These are phyloP conservation scores for Villa cingulata DNA, from an alignment of 2,888 invertebrate species.

Conservation along the genomic window DNA sequence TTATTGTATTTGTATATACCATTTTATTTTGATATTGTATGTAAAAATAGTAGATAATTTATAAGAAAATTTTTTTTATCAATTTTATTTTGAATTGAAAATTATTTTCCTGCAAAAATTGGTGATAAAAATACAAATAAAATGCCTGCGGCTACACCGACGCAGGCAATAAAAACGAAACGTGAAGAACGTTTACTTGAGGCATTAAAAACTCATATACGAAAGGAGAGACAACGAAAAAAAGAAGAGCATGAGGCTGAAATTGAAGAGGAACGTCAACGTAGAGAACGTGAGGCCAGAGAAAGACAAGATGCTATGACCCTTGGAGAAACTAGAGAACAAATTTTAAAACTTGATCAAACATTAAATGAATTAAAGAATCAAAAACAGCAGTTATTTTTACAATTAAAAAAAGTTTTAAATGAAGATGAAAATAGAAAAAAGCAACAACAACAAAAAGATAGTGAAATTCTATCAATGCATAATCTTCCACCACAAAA, in stretches of 20 bases:
- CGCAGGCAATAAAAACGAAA: slow-evolving; percentile 28
- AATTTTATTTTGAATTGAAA: too few species aligned
- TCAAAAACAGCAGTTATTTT: slow-evolving; percentile 84
- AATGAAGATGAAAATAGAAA: slow-evolving; percentile 85
- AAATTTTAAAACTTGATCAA: slow-evolving; percentile 71
- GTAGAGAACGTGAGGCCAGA: slow-evolving; percentile 76
- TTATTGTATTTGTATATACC: too few species aligned
- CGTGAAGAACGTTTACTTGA: slow-evolving; percentile 67
- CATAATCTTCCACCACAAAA: slow-evolving; percentile 40
- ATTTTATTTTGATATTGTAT: too few species aligned
- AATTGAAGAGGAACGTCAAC: slow-evolving; percentile 73
- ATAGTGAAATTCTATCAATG: slow-evolving; percentile 47
- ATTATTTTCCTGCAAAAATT: slow-evolving; percentile 30
- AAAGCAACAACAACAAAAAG: slow-evolving; percentile 41
- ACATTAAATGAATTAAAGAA: slow-evolving; percentile 69
- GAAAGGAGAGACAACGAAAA: slow-evolving; percentile 72
- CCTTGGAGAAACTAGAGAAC: slow-evolving; percentile 68
- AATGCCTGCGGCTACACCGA: slow-evolving; percentile 34
- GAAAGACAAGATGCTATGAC: slow-evolving; percentile 76
- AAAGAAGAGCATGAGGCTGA: slow-evolving; percentile 86
- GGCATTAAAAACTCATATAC: slow-evolving; percentile 73
- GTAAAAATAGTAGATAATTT: too few species aligned
- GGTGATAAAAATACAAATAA: slow-evolving; percentile 30
- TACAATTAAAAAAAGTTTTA: slow-evolving; percentile 86
- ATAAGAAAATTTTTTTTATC: too few species aligned